A percentile compares a stretch with the other conserved stretches of the same genome.
Evolutionary conservation across 1,140 invertebrate genomes (phyloP).

Genomic region (Macrobrachium nipponense): DNA sequence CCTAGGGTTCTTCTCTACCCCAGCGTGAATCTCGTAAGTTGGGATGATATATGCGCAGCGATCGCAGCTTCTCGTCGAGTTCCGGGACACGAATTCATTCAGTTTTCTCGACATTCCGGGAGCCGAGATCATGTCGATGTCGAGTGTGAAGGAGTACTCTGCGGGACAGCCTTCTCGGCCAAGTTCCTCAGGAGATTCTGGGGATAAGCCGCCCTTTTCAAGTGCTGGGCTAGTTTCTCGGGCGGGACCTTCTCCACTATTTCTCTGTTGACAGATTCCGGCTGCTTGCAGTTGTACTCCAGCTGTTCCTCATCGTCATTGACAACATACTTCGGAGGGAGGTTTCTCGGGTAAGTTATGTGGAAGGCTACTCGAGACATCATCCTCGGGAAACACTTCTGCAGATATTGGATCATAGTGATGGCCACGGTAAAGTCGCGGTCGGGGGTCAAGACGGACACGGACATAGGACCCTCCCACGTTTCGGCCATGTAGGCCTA

Average conservation of each 20-base stretch:
- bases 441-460: conserved; percentile 69
- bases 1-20: conserved; percentile 80
- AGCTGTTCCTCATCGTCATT: neutral
- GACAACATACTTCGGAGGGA: conserved; percentile 51
- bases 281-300: too few relatives aligned
- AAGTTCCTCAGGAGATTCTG: conserved; percentile 61
- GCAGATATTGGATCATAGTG: conserved; percentile 65
- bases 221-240: neutral
- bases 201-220: conserved; percentile 35
- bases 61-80: conserved; percentile 24
- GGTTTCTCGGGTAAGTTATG: conserved; percentile 67
- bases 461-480: conserved; percentile 70
- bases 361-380: conserved; percentile 68
- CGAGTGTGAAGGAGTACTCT: conserved; percentile 34
- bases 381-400: conserved; percentile 67
- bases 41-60: conserved; percentile 89
- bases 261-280: conserved; percentile 3
- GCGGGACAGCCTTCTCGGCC: conserved; percentile 53
- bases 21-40: conserved; percentile 85
- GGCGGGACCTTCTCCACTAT: conserved; percentile 28
- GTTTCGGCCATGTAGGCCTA: conserved; percentile 66
- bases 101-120: conserved; percentile 29
- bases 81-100: conserved; percentile 39
- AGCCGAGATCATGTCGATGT: conserved; percentile 57
- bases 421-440: conserved; percentile 66